Evolutionary conservation across 1,140 invertebrate species (phyloP), one percentile per base, ranked within the genome.

Genomic region (Gerris buenoi): DNA sequence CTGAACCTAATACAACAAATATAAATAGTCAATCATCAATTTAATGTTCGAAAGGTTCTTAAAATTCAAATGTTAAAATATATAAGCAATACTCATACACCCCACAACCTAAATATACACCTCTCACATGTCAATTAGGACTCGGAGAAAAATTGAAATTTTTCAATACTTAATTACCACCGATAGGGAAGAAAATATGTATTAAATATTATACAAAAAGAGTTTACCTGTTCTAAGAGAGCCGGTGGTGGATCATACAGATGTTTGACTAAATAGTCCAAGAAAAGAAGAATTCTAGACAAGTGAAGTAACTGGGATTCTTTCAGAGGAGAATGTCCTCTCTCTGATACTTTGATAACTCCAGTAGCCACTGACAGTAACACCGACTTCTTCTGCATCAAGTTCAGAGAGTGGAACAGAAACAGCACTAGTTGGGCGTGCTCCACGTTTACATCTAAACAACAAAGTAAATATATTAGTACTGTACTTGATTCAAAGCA

Each of bases 301-400:
- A 94, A 78, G 73, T 91, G 84, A 68, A 96, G 82, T 23, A 95
- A 82, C 75, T 91, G 89, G 13, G 80, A 81, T 73, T 87, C 86
- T 70, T 81, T 80, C 75, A 85, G 79, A 15, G 72, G 58, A 1
- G 67, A 65, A 13, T 67, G 28, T 29, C 66, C 58, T 59, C 65
- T 46, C 73, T 76, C 23, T 73, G 77, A 80, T 3, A 85, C 81
- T n/a, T 84, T 81, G 61, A 87, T 82, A 22, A 86, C 82, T 2
- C 84, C 85, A 70, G 83, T 84, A 3, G 88, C 87, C 15, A 87
- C 86, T 68, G 89, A 79, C 13, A 96, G 79, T n/a, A 97, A 78
- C 0, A 98, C 89, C 1, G 88, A 88, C 78, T 97, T 97, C 77
- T 97, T 97, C 77, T 97, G 92, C 90, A 96, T 96, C 27, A 97